Conservation (phyloP, 2,113 vertebrate species). For the Paramormyrops kingsleyae region DNA sequence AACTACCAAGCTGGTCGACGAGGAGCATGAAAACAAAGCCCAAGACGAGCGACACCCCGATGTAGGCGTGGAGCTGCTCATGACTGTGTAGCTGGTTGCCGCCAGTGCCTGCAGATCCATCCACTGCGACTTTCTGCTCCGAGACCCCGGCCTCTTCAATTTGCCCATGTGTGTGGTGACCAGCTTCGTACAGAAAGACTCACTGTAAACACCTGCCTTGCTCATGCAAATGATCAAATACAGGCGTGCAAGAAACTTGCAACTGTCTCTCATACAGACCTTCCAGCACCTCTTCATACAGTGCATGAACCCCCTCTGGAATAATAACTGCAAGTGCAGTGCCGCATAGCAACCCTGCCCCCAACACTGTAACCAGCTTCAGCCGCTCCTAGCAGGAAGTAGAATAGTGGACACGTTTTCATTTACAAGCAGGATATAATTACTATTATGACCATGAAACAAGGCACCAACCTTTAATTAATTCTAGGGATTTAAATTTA, state of each 20-base stretch:
- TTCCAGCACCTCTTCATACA: slow-evolving; percentile 92
- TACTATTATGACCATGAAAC: neutral
- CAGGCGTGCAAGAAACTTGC: neutral
- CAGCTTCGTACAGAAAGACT: slow-evolving; percentile 50
- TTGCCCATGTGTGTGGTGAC: slow-evolving; percentile 67
- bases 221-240: neutral
- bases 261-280: slow-evolving; percentile 55
- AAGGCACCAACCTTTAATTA: neutral
- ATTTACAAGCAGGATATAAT: neutral
- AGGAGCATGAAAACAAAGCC: slow-evolving; percentile 98
- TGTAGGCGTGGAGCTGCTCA: slow-evolving; percentile 82
- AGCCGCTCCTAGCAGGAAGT: slow-evolving; percentile 72
- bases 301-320: slow-evolving; percentile 93
- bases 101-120: slow-evolving; percentile 27
- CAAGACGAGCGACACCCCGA: slow-evolving; percentile 87
- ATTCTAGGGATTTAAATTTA: neutral
- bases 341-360: slow-evolving; percentile 91
- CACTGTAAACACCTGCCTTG: neutral
- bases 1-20: slow-evolving; percentile 92
- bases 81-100: slow-evolving; percentile 59
- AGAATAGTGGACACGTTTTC: slow-evolving; percentile 13
- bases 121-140: slow-evolving; percentile 44
- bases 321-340: slow-evolving; percentile 95
- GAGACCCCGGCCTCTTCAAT: slow-evolving; percentile 64
- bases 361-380: slow-evolving; percentile 91